Conservation (phyloP, 2,113 vertebrate genomes). For the Cyanoderma ruficeps region DNA sequence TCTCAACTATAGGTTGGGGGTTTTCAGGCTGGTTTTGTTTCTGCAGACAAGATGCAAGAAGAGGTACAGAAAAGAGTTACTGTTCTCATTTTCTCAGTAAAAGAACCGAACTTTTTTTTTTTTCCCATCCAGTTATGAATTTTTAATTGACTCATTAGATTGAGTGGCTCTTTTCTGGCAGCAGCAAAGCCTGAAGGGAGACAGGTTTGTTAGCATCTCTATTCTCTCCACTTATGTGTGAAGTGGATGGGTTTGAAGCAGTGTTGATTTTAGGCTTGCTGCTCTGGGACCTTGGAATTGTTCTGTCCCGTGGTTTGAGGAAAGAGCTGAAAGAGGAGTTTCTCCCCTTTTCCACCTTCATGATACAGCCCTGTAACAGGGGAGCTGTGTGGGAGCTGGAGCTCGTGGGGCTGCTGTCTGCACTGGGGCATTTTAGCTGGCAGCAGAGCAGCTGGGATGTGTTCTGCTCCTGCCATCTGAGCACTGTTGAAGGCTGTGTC, state of each 20-base stretch:
- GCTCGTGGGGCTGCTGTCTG: neutral
- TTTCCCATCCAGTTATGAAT: conserved; percentile 47
- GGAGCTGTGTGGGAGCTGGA: neutral
- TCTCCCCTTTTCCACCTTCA: neutral
- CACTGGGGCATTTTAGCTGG: neutral
- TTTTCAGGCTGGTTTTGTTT: neutral
- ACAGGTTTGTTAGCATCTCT: conserved; percentile 43
- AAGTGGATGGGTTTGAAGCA: conserved; percentile 20
- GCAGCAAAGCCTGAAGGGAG: conserved; percentile 19
- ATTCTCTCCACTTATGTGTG: neutral
- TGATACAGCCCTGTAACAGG: fast-evolving
- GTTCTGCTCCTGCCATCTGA: neutral
- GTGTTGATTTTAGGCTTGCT: conserved; percentile 17
- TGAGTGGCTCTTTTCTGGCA: conserved; percentile 47
- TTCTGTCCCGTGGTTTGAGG: neutral
- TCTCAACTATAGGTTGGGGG: neutral
- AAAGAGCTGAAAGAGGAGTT: neutral
- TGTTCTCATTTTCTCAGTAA: conserved; percentile 49
- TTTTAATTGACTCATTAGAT: conserved; percentile 65
- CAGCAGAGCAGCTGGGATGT: neutral
- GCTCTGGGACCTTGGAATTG: neutral
- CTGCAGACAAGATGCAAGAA: neutral
- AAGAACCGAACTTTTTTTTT: conserved; percentile 10
- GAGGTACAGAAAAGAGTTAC: neutral
- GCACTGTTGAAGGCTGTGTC: neutral